Evolutionary conservation across 92 coral and sea anemone species (phyloP).

Genomic region (Palythoa grandis): DNA sequence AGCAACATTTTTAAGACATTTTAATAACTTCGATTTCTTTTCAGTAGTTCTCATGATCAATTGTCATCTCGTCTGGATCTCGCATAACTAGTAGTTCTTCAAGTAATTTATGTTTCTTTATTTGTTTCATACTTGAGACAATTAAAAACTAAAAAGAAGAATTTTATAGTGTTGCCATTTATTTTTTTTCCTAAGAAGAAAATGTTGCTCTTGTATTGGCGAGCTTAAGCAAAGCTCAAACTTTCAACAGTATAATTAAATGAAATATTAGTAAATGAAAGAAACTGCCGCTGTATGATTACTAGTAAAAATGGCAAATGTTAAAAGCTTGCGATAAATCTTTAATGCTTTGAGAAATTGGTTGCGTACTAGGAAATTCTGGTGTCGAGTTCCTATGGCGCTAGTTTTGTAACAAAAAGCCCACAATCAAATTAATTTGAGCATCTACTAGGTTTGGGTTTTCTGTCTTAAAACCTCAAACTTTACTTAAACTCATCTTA

Average conservation of each 20-base stretch:
- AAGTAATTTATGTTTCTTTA: too few relatives aligned
- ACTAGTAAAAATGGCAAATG: neutral
- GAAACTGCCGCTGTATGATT: neutral
- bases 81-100: too few relatives aligned
- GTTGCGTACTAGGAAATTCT: neutral
- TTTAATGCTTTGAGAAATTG: constrained; percentile 29
- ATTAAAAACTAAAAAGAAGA: too few relatives aligned
- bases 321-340: constrained; percentile 21
- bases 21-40: too few relatives aligned
- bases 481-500: neutral
- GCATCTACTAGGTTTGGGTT: neutral
- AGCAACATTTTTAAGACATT: too few relatives aligned
- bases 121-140: too few relatives aligned
- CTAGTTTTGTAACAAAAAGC: neutral
- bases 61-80: too few relatives aligned
- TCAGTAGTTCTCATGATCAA: too few relatives aligned
- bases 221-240: neutral
- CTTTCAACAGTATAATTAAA: neutral
- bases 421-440: constrained; percentile 16
- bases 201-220: too few relatives aligned
- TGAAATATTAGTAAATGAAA: neutral
- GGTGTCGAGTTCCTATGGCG: constrained; percentile 9
- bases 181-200: too few relatives aligned
- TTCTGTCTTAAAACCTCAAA: neutral
- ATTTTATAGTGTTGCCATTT: too few relatives aligned